Percentiles rank a stretch among this genome's conserved stretches.
Evolutionary conservation across 2,113 vertebrate species (phyloP).

Genomic region (Marcusenius ussheri): DNA sequence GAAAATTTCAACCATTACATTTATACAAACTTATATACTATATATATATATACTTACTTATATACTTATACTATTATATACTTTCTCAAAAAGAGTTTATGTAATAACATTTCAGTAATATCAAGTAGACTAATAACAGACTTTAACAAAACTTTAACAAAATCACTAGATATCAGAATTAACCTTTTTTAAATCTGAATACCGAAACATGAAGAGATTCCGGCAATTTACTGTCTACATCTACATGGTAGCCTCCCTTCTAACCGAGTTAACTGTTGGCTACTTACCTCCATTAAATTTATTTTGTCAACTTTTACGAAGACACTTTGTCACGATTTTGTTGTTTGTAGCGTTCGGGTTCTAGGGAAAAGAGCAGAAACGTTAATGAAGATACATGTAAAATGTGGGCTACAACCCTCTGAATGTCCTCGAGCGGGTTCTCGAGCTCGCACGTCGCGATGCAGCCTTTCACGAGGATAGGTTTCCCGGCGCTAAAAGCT

Average conservation of each 20-base stretch:
- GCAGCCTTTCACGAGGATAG: neutral
- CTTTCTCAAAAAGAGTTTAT: neutral
- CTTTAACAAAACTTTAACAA: neutral
- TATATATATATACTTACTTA: too few relatives aligned
- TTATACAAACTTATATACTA: neutral
- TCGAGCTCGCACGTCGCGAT: neutral
- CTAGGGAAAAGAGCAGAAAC: neutral
- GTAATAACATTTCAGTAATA: neutral
- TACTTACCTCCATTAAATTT: neutral
- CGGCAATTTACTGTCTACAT: neutral
- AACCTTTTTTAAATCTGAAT: neutral
- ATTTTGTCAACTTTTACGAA: neutral
- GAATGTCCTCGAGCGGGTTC: neutral
- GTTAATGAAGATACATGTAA: neutral
- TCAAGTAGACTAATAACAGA: neutral
- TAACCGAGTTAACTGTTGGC: neutral
- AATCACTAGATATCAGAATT: neutral
- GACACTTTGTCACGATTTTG: neutral
- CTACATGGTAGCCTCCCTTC: neutral
- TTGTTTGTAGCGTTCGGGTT: neutral
- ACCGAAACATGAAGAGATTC: neutral
- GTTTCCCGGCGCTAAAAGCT: slow-evolving; percentile 17
- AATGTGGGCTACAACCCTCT: neutral
- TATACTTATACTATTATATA: too few relatives aligned
- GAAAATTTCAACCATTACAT: neutral